A percentile compares a stretch with the other conserved stretches of the same genome.
These are phyloP conservation scores for Diachasmimorpha longicaudata DNA, from an alignment of 1,140 invertebrate species.

Conservation along the genomic window DNA sequence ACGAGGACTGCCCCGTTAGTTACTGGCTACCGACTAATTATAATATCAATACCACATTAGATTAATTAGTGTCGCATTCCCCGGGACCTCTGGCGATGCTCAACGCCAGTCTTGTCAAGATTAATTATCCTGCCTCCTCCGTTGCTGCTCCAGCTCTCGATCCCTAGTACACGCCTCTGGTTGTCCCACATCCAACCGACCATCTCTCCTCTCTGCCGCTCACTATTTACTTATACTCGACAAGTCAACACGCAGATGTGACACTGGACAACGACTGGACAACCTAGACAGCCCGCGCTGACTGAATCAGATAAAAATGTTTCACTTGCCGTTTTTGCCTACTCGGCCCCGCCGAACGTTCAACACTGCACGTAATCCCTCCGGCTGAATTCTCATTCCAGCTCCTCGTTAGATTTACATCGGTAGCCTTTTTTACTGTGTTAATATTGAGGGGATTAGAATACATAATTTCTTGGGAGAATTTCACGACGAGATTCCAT, in stretches of 20 bases:
- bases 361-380: background rate
- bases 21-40: slow-evolving; percentile 40
- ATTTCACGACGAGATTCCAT: background rate
- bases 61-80: slow-evolving; percentile 49
- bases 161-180: background rate
- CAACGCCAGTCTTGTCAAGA: slow-evolving; percentile 39
- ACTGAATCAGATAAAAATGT: slow-evolving; percentile 22
- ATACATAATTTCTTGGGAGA: background rate
- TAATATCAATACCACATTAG: slow-evolving; percentile 53
- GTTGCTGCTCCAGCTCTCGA: background rate
- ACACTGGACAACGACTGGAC: background rate
- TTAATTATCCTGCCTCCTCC: slow-evolving; percentile 41
- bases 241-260: slow-evolving; percentile 8
- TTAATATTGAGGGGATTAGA: slow-evolving; percentile 9
- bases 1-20: background rate
- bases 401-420: no score
- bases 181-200: slow-evolving; percentile 15
- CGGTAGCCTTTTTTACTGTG: background rate
- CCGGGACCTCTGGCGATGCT: slow-evolving; percentile 23
- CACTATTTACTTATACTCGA: slow-evolving; percentile 1
- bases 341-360: background rate
- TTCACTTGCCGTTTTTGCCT: background rate
- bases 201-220: slow-evolving; percentile 17
- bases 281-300: background rate
- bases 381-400: no score